These are phyloP conservation scores for Sebastes diploproa DNA, from an alignment of 2,797 vertebrate species.

Conservation along the genomic window DNA sequence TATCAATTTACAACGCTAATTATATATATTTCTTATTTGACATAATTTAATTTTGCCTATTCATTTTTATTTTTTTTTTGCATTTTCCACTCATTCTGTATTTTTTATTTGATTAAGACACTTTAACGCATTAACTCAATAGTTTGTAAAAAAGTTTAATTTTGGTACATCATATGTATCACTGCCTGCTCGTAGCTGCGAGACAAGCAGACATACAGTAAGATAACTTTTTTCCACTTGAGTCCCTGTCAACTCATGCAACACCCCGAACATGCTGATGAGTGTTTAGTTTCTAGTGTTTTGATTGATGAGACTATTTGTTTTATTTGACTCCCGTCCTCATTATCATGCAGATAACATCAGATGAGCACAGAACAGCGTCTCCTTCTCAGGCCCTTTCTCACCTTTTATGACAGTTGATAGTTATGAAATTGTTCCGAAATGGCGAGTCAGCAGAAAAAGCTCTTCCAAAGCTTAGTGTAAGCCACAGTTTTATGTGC, in stretches of 20 bases:
- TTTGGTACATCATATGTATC: neutral
- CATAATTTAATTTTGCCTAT: neutral
- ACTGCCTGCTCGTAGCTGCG: neutral
- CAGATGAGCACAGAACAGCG: neutral
- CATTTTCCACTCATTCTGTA: neutral
- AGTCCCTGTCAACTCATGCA: neutral
- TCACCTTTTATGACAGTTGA: slow-evolving; percentile 35
- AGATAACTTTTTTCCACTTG: neutral
- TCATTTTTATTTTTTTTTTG: neutral
- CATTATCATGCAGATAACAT: neutral
- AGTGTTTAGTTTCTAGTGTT: neutral
- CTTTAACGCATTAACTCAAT: neutral
- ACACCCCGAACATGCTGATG: neutral
- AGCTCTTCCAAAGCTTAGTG: neutral
- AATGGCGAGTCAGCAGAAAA: slow-evolving; percentile 49
- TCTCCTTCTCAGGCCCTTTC: slow-evolving; percentile 19
- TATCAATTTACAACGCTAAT: too few relatives aligned
- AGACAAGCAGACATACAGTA: neutral
- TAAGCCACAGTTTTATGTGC: slow-evolving; percentile 21
- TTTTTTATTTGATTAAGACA: neutral
- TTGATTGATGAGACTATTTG: slow-evolving; percentile 20
- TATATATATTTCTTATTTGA: too few relatives aligned
- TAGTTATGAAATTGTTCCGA: slow-evolving; percentile 22
- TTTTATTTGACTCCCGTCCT: neutral
- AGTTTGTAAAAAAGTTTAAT: neutral